Evolutionary conservation across 2,888 invertebrate genomes (phyloP), one percentile per base, ranked within the genome.

Genomic region (Argyresthia goedartella): DNA sequence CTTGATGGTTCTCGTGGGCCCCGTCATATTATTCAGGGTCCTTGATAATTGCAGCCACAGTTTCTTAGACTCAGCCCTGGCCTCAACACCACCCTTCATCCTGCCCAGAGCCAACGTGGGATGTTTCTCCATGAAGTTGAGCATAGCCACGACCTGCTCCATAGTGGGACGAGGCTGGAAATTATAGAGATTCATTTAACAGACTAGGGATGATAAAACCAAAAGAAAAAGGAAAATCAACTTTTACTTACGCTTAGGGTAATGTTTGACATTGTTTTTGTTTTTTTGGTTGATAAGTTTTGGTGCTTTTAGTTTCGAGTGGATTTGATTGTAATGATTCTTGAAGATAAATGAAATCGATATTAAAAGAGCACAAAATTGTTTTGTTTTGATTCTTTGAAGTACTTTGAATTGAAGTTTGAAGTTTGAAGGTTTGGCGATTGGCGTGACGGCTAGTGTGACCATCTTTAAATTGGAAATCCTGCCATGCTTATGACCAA

Each of bases 71-170:
- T 76, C 75, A 35, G 81, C 76, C 13, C 85, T 66, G 9, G 81
- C 84, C 54, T 85, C 86, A 10, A 82, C 54, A 0, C 39, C 45
- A 0, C 82, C 84, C 55, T 84, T 61, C 52, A 85, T 56, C 57
- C 76, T 73, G 0, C 85, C 81, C 3, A 77, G 59, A 0, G 70
- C 86, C 25, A 86, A 58, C 0, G 68, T 59, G 33, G 73, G 77
- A 55, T 86, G 81, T 54, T 80, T 75, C 60, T 84, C 85, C 85
- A 85, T 84, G 57, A 82, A 85, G 45, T 81, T 75, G 13, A 85
- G 78, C 52, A 86, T 82, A 0, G 82, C 80, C 43, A 75, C 66
- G 43, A 85, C 80, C 60, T 86, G 86, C 56, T 84, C 81, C 49
- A 81, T 52, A 56, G 78, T 82, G 8, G 85, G 85, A 4, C 86